Conservation (phyloP, 2,113 vertebrate species). For the Pterocles burchelli region DNA sequence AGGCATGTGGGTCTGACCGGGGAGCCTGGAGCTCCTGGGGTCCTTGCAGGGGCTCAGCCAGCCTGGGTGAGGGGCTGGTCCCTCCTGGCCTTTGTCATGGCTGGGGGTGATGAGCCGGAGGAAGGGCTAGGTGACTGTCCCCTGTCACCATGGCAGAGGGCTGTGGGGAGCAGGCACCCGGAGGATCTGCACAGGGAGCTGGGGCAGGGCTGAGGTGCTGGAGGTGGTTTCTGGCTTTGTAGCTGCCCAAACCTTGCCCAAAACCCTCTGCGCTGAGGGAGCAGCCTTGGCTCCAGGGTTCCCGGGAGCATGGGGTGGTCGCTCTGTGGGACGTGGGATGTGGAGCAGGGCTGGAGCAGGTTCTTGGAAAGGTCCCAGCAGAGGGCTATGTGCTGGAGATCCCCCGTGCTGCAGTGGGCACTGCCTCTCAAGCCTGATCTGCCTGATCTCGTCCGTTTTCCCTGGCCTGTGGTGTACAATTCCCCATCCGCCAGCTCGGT, state of each 20-base stretch:
- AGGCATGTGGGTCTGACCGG: neutral
- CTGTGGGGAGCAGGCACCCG: neutral
- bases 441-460: neutral
- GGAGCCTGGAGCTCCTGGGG: neutral
- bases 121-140: neutral
- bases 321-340: accelerated
- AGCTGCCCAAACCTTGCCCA: neutral
- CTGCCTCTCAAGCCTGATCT: neutral
- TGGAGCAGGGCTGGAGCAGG: neutral
- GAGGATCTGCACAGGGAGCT: neutral
- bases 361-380: neutral
- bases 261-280: neutral
- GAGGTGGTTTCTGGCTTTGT: neutral
- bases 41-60: neutral
- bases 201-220: neutral
- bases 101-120: neutral
- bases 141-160: neutral
- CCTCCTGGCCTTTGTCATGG: accelerated
- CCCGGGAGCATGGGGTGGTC: neutral
- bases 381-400: neutral
- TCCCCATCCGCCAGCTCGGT: neutral
- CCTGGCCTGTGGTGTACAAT: neutral
- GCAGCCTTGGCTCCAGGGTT: neutral
- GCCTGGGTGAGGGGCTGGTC: neutral
- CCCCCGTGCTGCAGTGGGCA: accelerated